Base-by-base conservation (phyloP, 2,797 vertebrate genomes). In the Hirundo rustica region DNA sequence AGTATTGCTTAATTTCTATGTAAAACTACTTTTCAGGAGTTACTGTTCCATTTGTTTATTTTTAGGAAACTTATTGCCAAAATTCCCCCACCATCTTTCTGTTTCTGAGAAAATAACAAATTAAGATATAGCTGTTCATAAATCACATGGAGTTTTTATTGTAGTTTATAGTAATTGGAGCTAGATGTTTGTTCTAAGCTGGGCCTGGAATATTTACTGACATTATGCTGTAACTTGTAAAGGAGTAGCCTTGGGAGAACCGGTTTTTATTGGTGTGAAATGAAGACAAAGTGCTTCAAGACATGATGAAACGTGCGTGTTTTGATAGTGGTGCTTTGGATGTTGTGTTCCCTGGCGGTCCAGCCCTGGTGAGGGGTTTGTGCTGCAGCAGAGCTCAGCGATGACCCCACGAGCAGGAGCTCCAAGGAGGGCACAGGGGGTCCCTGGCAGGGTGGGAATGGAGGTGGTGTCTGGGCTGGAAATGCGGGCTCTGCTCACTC, bases 341-440 rank as follows among this genome's bases (percentile, higher is more conserved):
- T 22, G 5, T 5, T 3, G 11, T 4, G 2, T 36, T 68, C 47
- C 51, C n/a, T 34, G 5, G 8, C 32, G 20, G 11, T 13, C 12
- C 30, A 5, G 34, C 30, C 36, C n/a, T 26, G 22, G 23, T 30
- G 6, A 53, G 45, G 77, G 64, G 23, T 25, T 68, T 18, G 32
- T 78, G 61, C 72, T 34, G 58, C 15, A 61, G 78, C 38, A 81
- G 47, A 38, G 1, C 30, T 8, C 26, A 3, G 64, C 60, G 30
- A 30, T 50, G 25, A 1, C 19, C 86, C 26, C 16, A 32, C 20
- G 74, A 50, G 4, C 20, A 61, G 34, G 61, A 76, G 70, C 47
- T 68, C 38, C 36, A 62, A 68, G 82, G 29, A 47, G 93, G 91
- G 76, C 93, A 73, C 82, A 92, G 89, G 84, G 93, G 91, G 92